Evolutionary conservation across 2,797 vertebrate genomes (phyloP), one percentile per base, ranked within the genome.

Genomic region (Sebastes umbrosus): DNA sequence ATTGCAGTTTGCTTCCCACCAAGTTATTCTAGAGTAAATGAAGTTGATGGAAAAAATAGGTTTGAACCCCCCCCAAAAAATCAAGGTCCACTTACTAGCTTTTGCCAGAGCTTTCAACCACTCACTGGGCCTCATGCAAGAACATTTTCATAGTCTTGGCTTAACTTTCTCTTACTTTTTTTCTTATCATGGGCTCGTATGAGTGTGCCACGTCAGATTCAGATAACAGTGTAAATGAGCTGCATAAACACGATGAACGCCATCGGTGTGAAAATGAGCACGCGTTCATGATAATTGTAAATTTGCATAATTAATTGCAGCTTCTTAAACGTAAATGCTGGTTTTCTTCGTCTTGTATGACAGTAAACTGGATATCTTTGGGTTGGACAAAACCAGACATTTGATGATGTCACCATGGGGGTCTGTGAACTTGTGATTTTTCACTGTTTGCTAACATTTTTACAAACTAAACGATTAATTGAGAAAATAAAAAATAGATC

Each of bases 191-290:
- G 36, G 36, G 13, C 13, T 39, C 36, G 39, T 39, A 14, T 1
- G 36, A 39, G 39, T 43, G 43, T 46, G 14, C 43, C 43, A 46
- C 6, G 1, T 46, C 43, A 46, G 14, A 46, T 46, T 46, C 43
- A 46, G 43, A 46, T 46, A 46, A 46, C 14, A 0, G 14, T 46
- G 43, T 46, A 46, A 1, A 46, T 18, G 1, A 46, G 0, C 39
- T 0, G 39, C 0, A 5, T 46, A 46, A 46, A 46, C 1, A 46
- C 3, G 43, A 46, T 0, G 43, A 46, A 18, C 0, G 14, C 39
- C 14, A 43, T 0, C 14, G 0, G 36, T 16, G 14, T 0, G 39
- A 43, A 43, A 43, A 43, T 43, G 14, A 43, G 39, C 39, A 1
- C 3, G 0, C 39, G 0, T 43, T 43, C 39, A 43, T 43, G 43